Evolutionary conservation across 1,140 invertebrate genomes (phyloP).

Genomic region (Procambarus virginalis): DNA sequence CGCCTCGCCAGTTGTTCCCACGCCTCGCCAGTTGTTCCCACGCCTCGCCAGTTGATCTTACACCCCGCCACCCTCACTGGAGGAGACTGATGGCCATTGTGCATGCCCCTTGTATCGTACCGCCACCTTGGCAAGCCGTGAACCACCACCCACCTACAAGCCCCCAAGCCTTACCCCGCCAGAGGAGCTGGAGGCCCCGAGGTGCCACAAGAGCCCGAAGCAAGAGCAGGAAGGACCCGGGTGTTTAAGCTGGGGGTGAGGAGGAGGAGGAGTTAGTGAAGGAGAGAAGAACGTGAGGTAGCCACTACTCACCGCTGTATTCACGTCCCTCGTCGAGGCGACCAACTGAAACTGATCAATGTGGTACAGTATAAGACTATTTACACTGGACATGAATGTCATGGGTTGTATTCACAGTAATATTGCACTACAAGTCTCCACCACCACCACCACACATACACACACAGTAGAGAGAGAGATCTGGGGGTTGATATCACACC

Average conservation of each 20-base stretch:
- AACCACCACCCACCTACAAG: too few species aligned
- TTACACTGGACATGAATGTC: background rate
- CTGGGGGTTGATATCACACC: too few species aligned
- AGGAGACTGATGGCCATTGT: too few species aligned
- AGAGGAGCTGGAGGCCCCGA: background rate
- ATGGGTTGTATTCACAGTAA: background rate
- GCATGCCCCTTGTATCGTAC: too few species aligned
- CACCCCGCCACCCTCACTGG: too few species aligned
- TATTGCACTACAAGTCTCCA: background rate
- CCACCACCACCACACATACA: background rate
- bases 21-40: too few species aligned
- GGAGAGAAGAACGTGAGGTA: background rate
- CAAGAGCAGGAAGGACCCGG: background rate
- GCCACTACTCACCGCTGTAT: background rate
- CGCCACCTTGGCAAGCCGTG: too few species aligned
- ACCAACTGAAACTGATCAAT: constrained; percentile 1
- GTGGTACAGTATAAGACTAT: background rate
- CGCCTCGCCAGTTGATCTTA: too few species aligned
- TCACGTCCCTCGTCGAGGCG: background rate
- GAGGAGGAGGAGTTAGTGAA: background rate
- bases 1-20: too few species aligned
- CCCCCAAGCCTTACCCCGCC: too few species aligned
- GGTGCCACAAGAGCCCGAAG: background rate
- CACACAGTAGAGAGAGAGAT: too few species aligned
- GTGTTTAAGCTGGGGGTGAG: background rate